Evolutionary conservation across 2,113 vertebrate species (phyloP).

Genomic region (Brachyhypopomus gauderio): DNA sequence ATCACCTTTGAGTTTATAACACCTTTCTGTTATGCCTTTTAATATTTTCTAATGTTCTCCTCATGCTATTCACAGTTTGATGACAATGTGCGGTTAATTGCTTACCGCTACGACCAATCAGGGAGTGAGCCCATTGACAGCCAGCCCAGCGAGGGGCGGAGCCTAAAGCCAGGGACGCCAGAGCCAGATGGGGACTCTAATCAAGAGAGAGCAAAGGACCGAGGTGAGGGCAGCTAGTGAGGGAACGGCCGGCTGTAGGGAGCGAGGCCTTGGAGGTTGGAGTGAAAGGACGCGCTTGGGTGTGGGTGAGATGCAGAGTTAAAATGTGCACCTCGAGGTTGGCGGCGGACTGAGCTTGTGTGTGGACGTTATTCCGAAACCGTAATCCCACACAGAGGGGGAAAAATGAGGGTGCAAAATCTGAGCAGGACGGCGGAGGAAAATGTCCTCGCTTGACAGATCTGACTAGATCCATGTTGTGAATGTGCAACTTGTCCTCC

Average conservation of each 20-base stretch:
- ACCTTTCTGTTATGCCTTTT: background rate
- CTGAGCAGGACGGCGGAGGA: background rate
- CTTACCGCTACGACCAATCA: slow-evolving; percentile 84
- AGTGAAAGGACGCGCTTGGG: background rate
- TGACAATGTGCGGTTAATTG: slow-evolving; percentile 87
- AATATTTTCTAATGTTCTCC: background rate
- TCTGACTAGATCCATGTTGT: background rate
- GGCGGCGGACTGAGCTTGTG: background rate
- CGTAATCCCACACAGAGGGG: background rate
- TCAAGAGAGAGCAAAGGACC: slow-evolving; percentile 83
- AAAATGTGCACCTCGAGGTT: too few relatives aligned
- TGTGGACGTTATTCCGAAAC: background rate
- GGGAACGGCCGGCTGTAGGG: background rate
- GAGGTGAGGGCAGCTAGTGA: slow-evolving; percentile 60
- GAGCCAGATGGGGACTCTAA: slow-evolving; percentile 96
- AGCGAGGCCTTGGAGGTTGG: background rate
- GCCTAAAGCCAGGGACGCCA: slow-evolving; percentile 78
- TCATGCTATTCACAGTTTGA: slow-evolving; percentile 79
- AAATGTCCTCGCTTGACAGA: background rate
- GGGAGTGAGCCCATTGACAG: slow-evolving; percentile 82
- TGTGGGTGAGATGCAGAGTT: background rate
- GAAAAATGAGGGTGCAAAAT: background rate
- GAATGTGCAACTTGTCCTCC: background rate
- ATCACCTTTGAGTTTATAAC: too few relatives aligned
- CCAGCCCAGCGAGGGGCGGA: slow-evolving; percentile 75